Base-by-base conservation (phyloP, 2,797 vertebrate species). In the Lithobates sylvaticus region DNA sequence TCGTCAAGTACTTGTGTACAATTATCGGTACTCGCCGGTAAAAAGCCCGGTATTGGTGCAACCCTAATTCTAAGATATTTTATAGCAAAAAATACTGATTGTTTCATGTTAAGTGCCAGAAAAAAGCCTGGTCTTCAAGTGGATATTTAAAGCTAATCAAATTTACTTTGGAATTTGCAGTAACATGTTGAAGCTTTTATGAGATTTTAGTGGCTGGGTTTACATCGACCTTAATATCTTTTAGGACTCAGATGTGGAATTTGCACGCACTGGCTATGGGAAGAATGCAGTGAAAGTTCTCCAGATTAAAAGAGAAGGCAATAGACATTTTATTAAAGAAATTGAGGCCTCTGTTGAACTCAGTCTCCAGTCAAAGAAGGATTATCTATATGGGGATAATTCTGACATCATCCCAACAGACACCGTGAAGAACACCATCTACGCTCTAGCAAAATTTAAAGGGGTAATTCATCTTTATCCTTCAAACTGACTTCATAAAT, bases 371-470 rank as follows among this genome's bases (percentile, higher is more conserved):
- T 92, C 95, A 26, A 92, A 90, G 88, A 97, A 96, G 44, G 98
- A 99, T 89, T 99, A 98, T 85, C 79, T 98, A 12, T 71, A 78
- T 0, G 97, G 96, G 85, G 96, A 99, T 91, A 99, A 99, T 89
- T 95, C 94, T 0, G 95, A 96, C 86, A 95, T 99, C 91, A 97
- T 99, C 89, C 98, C 98, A 47, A 99, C 98, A 0, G 98, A 99
- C 92, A 99, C 98, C 77, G 96, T 99, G 68, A 99, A 99, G 92
- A 99, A 99, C 92, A 98, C 95, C 0, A 95, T 99, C 83, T 94
- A 99, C 0, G 96, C 93, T 39, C 79, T 99, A 92, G 97, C 98
- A 75, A 98, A 98, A 91, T 85, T 97, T 84, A 96, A 96, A 84
- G 98, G 97, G 93, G 98, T 99, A 96, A 76, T 26, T 82, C 61